Evolutionary conservation across 2,113 vertebrate species (phyloP), one percentile per base, ranked within the genome.

Genomic region (Arizona elegans): DNA sequence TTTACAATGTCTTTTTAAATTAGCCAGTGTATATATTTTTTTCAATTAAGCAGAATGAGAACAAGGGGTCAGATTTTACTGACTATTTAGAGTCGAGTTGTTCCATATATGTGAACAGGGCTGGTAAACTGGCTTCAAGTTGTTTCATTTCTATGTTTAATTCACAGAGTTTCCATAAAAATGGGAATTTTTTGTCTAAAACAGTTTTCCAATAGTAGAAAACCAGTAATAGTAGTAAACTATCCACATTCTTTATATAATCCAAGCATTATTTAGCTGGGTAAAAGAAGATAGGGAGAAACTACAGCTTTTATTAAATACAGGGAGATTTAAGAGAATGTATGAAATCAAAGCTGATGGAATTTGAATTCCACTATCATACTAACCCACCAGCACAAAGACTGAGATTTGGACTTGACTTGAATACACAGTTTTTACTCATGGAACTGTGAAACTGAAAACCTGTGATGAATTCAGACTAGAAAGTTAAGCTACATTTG

Each of bases 21-120:
- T 95, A 96, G 94, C 85, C 95, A 94, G 95, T 93, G 93, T 86
- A 70, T 93, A 47, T 47, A 4, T 95, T 93, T 92, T 94, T 91
- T 92, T 95, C 91, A 96, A 93, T 97, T 96, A 96, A 95, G 93
- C 94, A 96, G 96, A 96, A 94, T 93, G 96, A 95, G 93, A 96
- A 95, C 93, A 93, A 87, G 89, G 91, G 92, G 92, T 91, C 91
- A 95, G 94, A 96, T 97, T 94, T 0, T 0, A 92, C 93, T 95
- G 94, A 92, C 90, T 86, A 93, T 93, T 89, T 92, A 93, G 90
- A 95, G 90, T 87, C 92, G 93, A 95, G 94, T 93, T 93, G 93
- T 92, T 93, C 90, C 93, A 93, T 94, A 87, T 92, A 93, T 29
- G 88, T 94, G 94, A 95, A 81, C 91, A 89, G 86, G 92, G 59